phyloP scores from a whole-genome alignment of 2,797 vertebrate species.

The Microctenopoma lineatum region DNA sequence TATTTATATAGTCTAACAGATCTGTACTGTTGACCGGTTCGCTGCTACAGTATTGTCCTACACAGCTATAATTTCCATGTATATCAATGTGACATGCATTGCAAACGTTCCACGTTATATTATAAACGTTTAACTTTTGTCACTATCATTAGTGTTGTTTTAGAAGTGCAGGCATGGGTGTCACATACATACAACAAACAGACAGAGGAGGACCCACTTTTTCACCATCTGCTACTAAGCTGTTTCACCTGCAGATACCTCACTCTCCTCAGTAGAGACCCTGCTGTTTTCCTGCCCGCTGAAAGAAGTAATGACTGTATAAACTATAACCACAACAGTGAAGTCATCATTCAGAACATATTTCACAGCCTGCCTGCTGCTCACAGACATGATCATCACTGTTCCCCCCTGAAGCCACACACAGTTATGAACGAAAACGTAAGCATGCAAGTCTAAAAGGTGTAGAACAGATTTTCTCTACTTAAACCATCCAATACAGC shows the following conservation, averaged over 20 bases:
- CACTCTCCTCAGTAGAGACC: not conserved
- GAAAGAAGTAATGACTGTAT: constrained; percentile 19
- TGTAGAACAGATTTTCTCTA: not conserved
- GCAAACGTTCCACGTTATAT: no score
- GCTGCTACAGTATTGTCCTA: no score
- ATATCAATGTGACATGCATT: no score
- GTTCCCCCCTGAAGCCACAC: constrained; percentile 1
- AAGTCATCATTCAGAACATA: constrained; percentile 31
- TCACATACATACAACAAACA: no score
- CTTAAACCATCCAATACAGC: no score
- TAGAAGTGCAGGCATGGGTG: no score
- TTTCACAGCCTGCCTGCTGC: constrained; percentile 15
- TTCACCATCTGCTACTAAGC: not conserved
- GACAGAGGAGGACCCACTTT: no score
- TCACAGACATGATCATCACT: not conserved
- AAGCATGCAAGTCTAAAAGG: not conserved
- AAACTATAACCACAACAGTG: constrained; percentile 10
- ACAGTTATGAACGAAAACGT: not conserved
- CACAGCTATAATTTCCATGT: no score
- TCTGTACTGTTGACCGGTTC: no score
- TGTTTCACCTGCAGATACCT: constrained; percentile 20
- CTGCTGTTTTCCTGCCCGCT: constrained; percentile 4
- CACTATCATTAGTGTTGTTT: no score
- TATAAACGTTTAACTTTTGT: no score
- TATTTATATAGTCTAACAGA: no score